Base-by-base conservation (phyloP, 2,888 invertebrate genomes). In the Pegoplata infirma region DNA sequence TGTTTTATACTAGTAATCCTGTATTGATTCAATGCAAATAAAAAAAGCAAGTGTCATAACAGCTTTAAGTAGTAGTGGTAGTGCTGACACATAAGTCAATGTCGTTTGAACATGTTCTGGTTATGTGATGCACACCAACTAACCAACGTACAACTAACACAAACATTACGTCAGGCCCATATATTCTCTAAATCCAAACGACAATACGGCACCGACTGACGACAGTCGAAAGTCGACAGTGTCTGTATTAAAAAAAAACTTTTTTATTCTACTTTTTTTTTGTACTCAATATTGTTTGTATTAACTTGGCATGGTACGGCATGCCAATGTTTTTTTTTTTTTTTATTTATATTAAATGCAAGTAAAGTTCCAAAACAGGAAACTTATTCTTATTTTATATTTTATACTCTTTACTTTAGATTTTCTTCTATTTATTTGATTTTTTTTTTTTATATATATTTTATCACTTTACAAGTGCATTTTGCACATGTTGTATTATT, bases 311-410 rank as follows among this genome's bases (percentile, higher is more conserved):
- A 78, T 58, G 46, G 28, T 21, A 21, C 32, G 64, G 36, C 28
- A 53, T 49, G 32, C 53, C 58, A 51, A 23, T 77, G 58, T 68
- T 58, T 56, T 49, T 61, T 55, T 51, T 3, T 71, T 55, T 59
- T 64, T 36, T 36, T 40, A 1, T 19, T 61, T 61, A 2, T 47
- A 40, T 73, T 61, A 55, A 72, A 72, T 68, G 23, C 68, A 75
- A 73, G 63, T 23, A 46, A 59, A 67, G 58, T 61, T 74, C 71
- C 67, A 56, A 68, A 81, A 80, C 81, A 80, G 80, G 80, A 81
- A 81, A 80, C 72, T 76, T 58, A 68, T 75, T 78, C 64, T 72
- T 68, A 74, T 71, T 64, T 64, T 64, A 21, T 58, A 28, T 73
- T 64, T 16, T 58, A 49, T 68, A 63, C 16, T 61, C 44, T 77